phyloP scores from a whole-genome alignment of 2,113 vertebrate genomes.

The Actenoides lindsayi region DNA sequence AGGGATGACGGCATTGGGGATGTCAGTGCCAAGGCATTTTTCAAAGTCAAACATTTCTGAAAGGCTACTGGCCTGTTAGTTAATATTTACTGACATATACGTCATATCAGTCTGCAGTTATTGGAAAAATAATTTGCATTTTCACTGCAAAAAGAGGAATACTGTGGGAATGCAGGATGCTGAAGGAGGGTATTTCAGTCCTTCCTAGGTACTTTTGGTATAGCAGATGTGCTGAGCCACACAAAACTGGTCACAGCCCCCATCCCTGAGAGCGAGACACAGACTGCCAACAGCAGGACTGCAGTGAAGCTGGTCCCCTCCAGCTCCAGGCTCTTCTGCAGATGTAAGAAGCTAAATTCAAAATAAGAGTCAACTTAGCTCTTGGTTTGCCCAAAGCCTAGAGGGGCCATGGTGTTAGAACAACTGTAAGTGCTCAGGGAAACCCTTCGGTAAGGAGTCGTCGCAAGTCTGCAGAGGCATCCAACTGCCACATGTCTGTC shows the following conservation, averaged over 20 bases:
- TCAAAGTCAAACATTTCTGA: conserved; percentile 25
- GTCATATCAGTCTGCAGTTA: not conserved
- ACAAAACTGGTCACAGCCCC: not conserved
- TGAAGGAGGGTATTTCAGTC: not conserved
- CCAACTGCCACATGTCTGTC: not conserved
- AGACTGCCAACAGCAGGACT: not conserved
- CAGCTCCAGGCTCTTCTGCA: not conserved
- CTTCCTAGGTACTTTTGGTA: not conserved
- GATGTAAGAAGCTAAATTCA: not conserved
- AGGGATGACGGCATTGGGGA: not conserved
- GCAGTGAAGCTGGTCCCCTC: not conserved
- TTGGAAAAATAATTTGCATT: not conserved
- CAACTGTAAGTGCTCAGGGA: not conserved
- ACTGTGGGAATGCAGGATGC: not conserved
- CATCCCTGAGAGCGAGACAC: not conserved
- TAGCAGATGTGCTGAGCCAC: not conserved
- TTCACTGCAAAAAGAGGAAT: not conserved
- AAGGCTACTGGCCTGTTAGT: not conserved
- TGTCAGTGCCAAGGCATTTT: conserved; percentile 23
- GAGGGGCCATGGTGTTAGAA: not conserved
- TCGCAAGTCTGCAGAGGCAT: fast-evolving
- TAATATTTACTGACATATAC: conserved; percentile 5
- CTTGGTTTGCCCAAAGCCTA: not conserved
- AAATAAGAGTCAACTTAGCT: not conserved
- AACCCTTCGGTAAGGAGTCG: not conserved